A percentile compares a stretch with the other conserved stretches of the same genome.
Evolutionary conservation across 2,113 vertebrate species (phyloP).

Genomic region (Mandrillus leucophaeus): DNA sequence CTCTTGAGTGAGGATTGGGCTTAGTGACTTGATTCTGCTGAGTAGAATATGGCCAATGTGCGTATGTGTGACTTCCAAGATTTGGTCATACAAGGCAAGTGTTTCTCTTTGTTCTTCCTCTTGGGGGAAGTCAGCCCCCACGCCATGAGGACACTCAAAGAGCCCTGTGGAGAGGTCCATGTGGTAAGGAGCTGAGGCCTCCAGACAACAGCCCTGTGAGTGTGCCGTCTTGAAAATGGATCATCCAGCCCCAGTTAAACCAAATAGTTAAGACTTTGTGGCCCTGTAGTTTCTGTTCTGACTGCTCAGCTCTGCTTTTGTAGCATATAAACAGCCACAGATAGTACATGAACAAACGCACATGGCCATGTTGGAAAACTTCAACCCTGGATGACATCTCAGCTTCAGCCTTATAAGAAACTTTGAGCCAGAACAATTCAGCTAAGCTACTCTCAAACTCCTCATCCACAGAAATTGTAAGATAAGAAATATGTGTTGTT

Average conservation of each 20-base stretch:
- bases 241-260: no score
- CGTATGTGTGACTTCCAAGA: neutral
- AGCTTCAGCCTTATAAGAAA: neutral
- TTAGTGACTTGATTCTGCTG: neutral
- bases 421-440: neutral
- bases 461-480: neutral
- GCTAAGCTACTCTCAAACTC: neutral
- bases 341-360: no score
- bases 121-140: neutral
- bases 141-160: neutral
- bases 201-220: neutral
- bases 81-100: neutral
- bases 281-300: no score
- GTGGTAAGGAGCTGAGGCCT: neutral
- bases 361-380: neutral
- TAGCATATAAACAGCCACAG: no score
- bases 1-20: neutral
- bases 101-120: neutral
- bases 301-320: no score
- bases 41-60: neutral
- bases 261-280: neutral
- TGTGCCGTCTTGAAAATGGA: neutral
- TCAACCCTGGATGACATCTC: neutral
- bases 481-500: neutral
- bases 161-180: neutral